Conservation (phyloP, 2,888 invertebrate species). For the Deilephila elpenor region DNA sequence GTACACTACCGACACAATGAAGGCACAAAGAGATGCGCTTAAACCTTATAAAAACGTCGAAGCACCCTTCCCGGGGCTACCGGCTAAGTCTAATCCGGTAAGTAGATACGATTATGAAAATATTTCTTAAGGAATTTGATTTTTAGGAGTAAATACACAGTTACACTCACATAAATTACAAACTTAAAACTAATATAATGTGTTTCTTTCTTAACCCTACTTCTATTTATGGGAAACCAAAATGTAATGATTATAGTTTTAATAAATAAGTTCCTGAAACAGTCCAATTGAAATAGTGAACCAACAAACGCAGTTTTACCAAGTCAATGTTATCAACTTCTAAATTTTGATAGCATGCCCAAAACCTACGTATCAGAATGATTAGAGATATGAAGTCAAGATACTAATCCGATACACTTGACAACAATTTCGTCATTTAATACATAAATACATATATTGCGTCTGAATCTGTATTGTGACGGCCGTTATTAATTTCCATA, state of each 20-base stretch:
- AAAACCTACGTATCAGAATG: background rate
- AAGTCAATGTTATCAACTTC: background rate
- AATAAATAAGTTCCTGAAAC: no score
- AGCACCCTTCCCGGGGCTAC: conserved; percentile 45
- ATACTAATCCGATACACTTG: background rate
- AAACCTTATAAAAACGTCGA: conserved; percentile 39
- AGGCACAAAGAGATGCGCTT: conserved; percentile 37
- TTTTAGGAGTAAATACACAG: no score
- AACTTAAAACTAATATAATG: no score
- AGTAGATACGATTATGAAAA: conserved; percentile 19
- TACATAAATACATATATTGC: background rate
- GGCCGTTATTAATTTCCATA: background rate
- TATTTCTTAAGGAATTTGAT: background rate
- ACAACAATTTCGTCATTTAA: background rate
- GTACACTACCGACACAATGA: conserved; percentile 53
- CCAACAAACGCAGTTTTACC: background rate
- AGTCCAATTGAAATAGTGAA: background rate
- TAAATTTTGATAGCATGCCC: background rate
- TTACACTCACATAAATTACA: no score
- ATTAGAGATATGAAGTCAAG: background rate
- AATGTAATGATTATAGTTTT: no score
- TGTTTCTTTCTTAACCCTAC: no score
- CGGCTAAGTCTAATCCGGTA: conserved; percentile 51
- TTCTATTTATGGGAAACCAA: no score
- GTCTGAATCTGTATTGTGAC: background rate